Evolutionary conservation across 2,113 vertebrate genomes (phyloP).

Genomic region (Alexandromys fortis): DNA sequence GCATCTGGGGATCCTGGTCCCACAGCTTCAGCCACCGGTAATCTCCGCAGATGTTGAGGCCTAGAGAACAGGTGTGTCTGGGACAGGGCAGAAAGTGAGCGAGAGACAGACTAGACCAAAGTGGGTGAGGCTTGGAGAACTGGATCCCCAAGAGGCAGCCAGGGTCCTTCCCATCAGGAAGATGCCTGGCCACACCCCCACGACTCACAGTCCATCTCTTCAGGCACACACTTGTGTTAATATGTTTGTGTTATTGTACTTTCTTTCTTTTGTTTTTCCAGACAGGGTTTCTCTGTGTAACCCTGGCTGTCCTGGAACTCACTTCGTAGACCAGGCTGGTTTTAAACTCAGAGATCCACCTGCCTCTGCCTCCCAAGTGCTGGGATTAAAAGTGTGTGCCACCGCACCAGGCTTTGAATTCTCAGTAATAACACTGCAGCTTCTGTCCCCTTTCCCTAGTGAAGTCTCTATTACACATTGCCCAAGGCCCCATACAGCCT

Average conservation of each 20-base stretch:
- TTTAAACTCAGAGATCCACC: neutral
- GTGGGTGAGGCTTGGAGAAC: neutral
- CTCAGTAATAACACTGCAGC: neutral
- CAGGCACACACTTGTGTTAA: neutral
- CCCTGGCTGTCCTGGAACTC: neutral
- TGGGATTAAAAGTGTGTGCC: neutral
- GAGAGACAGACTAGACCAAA: neutral
- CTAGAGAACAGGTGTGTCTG: neutral
- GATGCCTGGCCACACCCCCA: too few species aligned
- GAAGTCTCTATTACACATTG: too few species aligned
- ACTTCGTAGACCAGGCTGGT: neutral
- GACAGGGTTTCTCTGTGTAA: too few species aligned
- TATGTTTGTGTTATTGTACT: neutral
- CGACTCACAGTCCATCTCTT: neutral
- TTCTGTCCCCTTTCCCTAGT: too few species aligned
- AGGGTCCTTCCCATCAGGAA: neutral
- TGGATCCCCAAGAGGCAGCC: neutral
- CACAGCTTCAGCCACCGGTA: neutral
- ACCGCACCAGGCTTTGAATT: neutral
- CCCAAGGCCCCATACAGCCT: too few species aligned
- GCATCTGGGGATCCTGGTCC: neutral
- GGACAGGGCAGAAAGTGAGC: neutral
- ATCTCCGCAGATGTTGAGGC: neutral
- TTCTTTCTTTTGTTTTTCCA: neutral
- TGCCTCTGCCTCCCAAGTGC: neutral